Base-by-base conservation (phyloP, 2,113 vertebrate species). In the Neopipo cinnamomea region DNA sequence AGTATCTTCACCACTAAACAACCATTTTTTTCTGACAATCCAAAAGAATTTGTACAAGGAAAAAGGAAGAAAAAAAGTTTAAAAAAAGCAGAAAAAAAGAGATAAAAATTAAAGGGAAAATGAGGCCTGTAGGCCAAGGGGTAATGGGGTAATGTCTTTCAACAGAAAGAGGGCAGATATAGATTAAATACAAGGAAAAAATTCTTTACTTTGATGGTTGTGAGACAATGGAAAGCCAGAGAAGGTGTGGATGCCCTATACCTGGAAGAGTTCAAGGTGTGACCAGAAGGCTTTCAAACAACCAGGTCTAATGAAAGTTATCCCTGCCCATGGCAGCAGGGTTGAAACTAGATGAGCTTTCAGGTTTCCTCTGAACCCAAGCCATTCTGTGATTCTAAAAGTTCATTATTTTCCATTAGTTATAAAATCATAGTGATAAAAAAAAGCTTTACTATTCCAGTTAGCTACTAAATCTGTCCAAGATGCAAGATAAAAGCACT, bases 241-340 rank as follows among this genome's bases (percentile, higher is more conserved):
- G 19, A 37, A 46, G 15, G 0, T 39, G 21, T 35, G 18, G n/a
- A 9, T 42, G 5, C 4, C 7, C 5, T 24, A 8, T 31, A 30
- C 17, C 33, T 23, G 20, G 27, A 41, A 47, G 8, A 1, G 2
- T 53, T 65, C 18, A 12, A 49, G 44, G 31, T 14, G 16, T 74
- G 53, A 37, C 2, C 58, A 46, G 35, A 82, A 25, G 35, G 4
- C 18, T 31, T 74, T 25, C 11, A 7, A 47, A 3, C 9, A 52
- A n/a, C 27, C 12, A 5, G 9, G 2, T 35, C 21, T 44, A 53
- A 11, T 6, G 14, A 7, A 75, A 35, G 8, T 5, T 41, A 8
- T 23, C 20, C 8, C 22, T 11, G 5, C 4, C 12, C 11, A 66
- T 0, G 1, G 18, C 7, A 85, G 16, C 4, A 18, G 16, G 10